phyloP scores from a whole-genome alignment of 2,797 vertebrate species.

The Pristis pectinata region DNA sequence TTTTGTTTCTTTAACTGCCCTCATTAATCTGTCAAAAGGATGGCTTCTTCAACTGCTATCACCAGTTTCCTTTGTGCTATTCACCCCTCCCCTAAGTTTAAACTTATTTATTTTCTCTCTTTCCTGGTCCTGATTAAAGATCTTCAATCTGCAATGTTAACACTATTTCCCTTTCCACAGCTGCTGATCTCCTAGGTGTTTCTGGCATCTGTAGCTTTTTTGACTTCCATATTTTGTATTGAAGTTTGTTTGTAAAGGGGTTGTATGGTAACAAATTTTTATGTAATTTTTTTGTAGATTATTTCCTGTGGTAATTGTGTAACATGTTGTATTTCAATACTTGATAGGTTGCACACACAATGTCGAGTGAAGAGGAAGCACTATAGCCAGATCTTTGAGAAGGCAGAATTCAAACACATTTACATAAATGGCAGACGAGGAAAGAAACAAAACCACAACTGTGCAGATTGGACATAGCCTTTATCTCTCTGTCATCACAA shows the following conservation, averaged over 20 bases:
- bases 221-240: too few species aligned
- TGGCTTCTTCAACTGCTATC: too few species aligned
- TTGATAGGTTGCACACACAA: background rate
- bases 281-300: background rate
- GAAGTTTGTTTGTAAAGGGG: background rate
- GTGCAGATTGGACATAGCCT: constrained; percentile 60
- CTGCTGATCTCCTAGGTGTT: too few species aligned
- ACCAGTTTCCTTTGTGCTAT: too few species aligned
- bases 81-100: too few species aligned
- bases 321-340: background rate
- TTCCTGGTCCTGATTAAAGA: too few species aligned
- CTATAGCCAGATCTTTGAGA: constrained; percentile 43
- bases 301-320: background rate
- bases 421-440: constrained; percentile 55
- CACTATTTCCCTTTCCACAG: too few species aligned
- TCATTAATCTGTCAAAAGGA: too few species aligned
- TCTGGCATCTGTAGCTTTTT: too few species aligned
- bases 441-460: constrained; percentile 41
- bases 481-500: constrained; percentile 72
- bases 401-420: constrained; percentile 43
- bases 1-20: too few species aligned
- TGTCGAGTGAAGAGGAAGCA: background rate
- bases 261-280: background rate
- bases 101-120: too few species aligned
- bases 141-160: too few species aligned